Percentiles rank a stretch among this genome's conserved stretches.
phyloP scores from a whole-genome alignment of 2,888 invertebrate genomes.

The Gymnocheta viridis region DNA sequence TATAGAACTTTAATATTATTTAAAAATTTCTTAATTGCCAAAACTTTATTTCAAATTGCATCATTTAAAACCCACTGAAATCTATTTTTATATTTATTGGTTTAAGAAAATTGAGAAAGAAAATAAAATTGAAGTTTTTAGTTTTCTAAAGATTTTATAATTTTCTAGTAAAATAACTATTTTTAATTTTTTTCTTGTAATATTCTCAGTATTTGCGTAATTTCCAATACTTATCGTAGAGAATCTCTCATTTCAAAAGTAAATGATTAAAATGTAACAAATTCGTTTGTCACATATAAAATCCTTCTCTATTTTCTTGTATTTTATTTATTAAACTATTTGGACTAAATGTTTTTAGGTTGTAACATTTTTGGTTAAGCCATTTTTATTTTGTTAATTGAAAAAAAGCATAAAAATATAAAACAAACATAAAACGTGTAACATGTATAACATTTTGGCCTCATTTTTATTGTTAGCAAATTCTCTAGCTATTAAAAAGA shows the following conservation, averaged over 20 bases:
- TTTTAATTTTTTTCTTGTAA: background rate
- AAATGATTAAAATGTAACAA: slow-evolving; percentile 27
- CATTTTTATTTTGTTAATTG: slow-evolving; percentile 42
- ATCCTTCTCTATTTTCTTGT: slow-evolving; percentile 1
- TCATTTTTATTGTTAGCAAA: slow-evolving; percentile 60
- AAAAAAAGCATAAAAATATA: background rate
- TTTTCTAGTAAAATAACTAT: background rate
- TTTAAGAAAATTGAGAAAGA: too few species aligned
- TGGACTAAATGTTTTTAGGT: slow-evolving; percentile 11
- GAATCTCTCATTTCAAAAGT: background rate
- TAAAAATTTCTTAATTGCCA: too few species aligned
- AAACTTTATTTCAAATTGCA: too few species aligned
- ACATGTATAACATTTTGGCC: slow-evolving; percentile 63
- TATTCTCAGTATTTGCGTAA: slow-evolving; percentile 24
- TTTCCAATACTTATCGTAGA: slow-evolving; percentile 4
- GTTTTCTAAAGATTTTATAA: background rate
- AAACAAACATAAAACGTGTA: slow-evolving; percentile 39
- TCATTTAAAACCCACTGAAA: too few species aligned
- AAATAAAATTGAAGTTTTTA: too few species aligned
- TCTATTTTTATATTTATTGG: too few species aligned
- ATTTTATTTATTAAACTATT: slow-evolving; percentile 27
- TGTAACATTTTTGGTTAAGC: slow-evolving; percentile 35
- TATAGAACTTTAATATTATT: too few species aligned
- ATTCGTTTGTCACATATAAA: slow-evolving; percentile 27
- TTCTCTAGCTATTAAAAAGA: slow-evolving; percentile 27